These are phyloP conservation scores for Threskiornis aethiopicus DNA, from an alignment of 2,797 vertebrate species.

Conservation along the genomic window DNA sequence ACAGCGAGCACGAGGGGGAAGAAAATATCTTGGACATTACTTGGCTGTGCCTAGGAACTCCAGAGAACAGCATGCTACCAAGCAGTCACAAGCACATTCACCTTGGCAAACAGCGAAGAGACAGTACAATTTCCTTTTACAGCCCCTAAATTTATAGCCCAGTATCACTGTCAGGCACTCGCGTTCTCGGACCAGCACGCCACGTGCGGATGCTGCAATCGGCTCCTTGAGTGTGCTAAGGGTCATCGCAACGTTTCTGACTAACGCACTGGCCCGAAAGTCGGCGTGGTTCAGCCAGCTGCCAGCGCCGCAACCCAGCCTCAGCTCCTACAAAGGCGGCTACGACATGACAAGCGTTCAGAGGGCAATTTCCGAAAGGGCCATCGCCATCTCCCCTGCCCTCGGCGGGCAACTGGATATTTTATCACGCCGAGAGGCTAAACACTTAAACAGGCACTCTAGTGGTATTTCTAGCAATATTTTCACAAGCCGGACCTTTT, in stretches of 20 bases:
- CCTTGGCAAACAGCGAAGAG: background rate
- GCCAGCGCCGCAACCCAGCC: background rate
- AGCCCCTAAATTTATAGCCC: slow-evolving; percentile 9
- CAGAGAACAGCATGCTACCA: background rate
- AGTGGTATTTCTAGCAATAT: background rate
- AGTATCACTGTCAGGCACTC: background rate
- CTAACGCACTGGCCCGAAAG: background rate
- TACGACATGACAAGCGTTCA: background rate
- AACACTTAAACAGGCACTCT: accelerated
- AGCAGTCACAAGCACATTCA: background rate
- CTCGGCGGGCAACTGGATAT: background rate
- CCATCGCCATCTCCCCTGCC: background rate
- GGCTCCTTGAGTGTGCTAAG: background rate
- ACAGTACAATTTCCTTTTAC: background rate
- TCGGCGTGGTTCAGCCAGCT: background rate
- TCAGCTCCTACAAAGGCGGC: background rate
- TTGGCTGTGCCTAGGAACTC: background rate
- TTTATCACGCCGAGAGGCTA: background rate
- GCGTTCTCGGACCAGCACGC: background rate
- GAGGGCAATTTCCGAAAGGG: background rate
- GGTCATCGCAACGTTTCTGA: background rate
- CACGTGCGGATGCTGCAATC: background rate
- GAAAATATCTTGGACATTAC: background rate
- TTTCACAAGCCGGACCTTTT: background rate
- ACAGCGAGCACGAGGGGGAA: background rate